Conservation (phyloP, 2,888 invertebrate species). For the Mythimna lalbum region DNA sequence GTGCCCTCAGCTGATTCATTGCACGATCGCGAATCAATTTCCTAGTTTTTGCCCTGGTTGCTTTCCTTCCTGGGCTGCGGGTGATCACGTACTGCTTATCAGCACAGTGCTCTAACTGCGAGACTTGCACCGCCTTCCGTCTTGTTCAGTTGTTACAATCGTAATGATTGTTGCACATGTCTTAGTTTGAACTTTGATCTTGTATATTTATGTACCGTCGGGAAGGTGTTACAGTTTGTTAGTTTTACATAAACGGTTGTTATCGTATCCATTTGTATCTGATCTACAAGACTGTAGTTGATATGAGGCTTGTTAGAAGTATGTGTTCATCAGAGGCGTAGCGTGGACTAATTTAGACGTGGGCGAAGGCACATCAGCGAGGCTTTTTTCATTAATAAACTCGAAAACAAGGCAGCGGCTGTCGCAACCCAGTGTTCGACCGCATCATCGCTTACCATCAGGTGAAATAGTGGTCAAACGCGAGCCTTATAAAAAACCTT, state of each 20-base stretch:
- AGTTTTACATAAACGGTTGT: neutral
- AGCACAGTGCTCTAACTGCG: conserved; percentile 38
- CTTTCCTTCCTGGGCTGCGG: conserved; percentile 65
- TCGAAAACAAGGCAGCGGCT: no score
- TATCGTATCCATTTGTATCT: conserved; percentile 6
- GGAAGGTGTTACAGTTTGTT: conserved; percentile 3
- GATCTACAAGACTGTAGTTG: neutral
- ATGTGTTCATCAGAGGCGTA: neutral
- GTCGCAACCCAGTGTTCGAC: no score
- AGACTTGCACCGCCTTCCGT: conserved; percentile 48
- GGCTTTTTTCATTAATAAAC: no score
- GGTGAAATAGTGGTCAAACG: no score
- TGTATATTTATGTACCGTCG: conserved; percentile 6
- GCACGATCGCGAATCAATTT: conserved; percentile 66
- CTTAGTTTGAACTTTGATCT: conserved; percentile 41
- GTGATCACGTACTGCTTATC: conserved; percentile 68
- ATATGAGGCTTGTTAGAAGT: neutral
- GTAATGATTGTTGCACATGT: conserved; percentile 34
- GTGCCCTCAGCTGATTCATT: conserved; percentile 62
- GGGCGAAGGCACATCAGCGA: no score
- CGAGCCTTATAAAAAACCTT: no score
- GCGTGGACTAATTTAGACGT: no score
- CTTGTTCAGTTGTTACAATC: conserved; percentile 35
- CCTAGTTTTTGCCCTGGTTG: conserved; percentile 59
- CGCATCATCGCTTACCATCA: no score